Base-by-base conservation (phyloP, 2,888 invertebrate species). In the Endomychus coccineus region DNA sequence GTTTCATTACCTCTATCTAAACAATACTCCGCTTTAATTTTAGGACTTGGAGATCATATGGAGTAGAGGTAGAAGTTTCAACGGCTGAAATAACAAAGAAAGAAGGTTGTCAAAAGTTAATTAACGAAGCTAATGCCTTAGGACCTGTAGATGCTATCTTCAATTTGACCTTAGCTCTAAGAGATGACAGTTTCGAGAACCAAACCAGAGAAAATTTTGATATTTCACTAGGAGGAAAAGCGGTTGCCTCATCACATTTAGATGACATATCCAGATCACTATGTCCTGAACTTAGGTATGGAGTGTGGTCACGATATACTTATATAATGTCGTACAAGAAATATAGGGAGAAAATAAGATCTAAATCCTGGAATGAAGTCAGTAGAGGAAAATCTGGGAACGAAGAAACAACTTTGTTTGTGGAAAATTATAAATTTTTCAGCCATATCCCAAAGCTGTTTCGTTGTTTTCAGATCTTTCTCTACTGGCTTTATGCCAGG, bases 121-220 rank as follows among this genome's bases (percentile, higher is more conserved):
- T 94, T 0, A 67, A 71, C 27, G 71, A 75, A 51, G 78, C 84
- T 0, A 64, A 64, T 16, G 48, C 69, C 0, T 58, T 83, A 49
- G 86, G 80, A 1, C 76, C 76, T 2, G 75, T 92, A 11, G 83
- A 82, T 14, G 91, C 83, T 13, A 80, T 94, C 32, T 92, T 91
- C 68, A 90, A 94, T 61, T 69, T 94, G 42, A 92, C 91, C 5
- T 88, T 88, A 54, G 75, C 78, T 3, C 62, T 89, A 6, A 74
- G 73, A 44, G 89, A 89, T 55, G 76, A 75, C 0, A 67, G 85
- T 27, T 75, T 89, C 59, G 76, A 79, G 51, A 86, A 87, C 56
- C 86, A 86, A 62, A 79, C 75, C 0, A 62, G 66, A 2, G 80
- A 82, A 34, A 73, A 72, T 7, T 90, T 83, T 58, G 67, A 68